These are phyloP conservation scores for Dryobota labecula DNA, from an alignment of 2,888 invertebrate genomes.

Conservation along the genomic window DNA sequence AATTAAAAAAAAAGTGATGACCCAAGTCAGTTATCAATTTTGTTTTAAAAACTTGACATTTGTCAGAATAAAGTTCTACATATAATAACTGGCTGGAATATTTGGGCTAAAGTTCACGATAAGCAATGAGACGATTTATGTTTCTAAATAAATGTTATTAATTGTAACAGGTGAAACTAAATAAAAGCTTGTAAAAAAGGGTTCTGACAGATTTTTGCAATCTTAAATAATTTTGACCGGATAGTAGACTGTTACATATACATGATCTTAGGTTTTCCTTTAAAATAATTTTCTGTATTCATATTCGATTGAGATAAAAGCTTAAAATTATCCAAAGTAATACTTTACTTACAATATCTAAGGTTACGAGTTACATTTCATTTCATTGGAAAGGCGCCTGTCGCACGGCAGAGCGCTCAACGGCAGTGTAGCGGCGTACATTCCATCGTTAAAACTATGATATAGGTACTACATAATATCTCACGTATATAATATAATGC, in stretches of 20 bases:
- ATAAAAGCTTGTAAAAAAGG: too few relatives aligned
- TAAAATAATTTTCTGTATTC: slow-evolving; percentile 46
- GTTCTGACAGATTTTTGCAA: not conserved
- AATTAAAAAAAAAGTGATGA: not conserved
- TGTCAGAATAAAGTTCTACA: not conserved
- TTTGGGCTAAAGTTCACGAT: not conserved
- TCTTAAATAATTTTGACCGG: not conserved
- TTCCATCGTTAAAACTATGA: slow-evolving; percentile 55
- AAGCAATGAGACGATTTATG: not conserved
- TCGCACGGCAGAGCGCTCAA: slow-evolving; percentile 39
- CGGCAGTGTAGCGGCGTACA: slow-evolving; percentile 63
- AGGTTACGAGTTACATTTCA: slow-evolving; percentile 48
- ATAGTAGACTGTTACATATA: slow-evolving; percentile 17
- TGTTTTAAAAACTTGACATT: not conserved
- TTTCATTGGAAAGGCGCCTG: slow-evolving; percentile 52
- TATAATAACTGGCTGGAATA: not conserved
- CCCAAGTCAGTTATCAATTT: not conserved
- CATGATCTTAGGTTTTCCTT: slow-evolving; percentile 43
- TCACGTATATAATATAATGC: slow-evolving; percentile 64
- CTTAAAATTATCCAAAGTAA: slow-evolving; percentile 53
- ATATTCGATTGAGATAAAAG: slow-evolving; percentile 49
- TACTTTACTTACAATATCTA: slow-evolving; percentile 56
- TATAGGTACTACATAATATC: slow-evolving; percentile 66
- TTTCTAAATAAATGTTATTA: not conserved
- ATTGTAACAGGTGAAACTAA: too few relatives aligned